phyloP scores from a whole-genome alignment of 1,140 invertebrate genomes.

The Octopus sinensis region DNA sequence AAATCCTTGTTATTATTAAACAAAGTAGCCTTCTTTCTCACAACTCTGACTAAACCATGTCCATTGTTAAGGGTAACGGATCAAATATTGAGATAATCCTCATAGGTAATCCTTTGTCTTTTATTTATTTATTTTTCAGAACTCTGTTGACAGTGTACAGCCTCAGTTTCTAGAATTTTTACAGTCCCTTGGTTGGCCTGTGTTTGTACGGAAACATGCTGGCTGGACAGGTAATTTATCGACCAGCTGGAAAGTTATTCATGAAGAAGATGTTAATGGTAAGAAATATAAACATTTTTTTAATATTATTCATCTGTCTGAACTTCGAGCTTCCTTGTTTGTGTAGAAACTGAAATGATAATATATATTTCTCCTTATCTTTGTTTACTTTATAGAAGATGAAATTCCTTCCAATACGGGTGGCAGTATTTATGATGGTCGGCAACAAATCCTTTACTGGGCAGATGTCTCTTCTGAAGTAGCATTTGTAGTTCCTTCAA shows the following conservation, averaged over 20 bases:
- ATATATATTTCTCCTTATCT: background rate
- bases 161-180: conserved; percentile 77
- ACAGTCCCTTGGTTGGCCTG: conserved; percentile 79
- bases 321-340: no score
- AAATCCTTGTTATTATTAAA: no score
- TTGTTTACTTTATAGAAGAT: conserved; percentile 38
- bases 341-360: no score
- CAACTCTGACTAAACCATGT: no score
- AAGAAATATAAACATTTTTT: conserved; percentile 13
- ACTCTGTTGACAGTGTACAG: conserved; percentile 63
- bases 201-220: conserved; percentile 76
- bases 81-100: no score
- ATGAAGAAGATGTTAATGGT: conserved; percentile 45
- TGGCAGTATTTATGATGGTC: conserved; percentile 70
- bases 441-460: conserved; percentile 84
- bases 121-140: conserved; percentile 42
- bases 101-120: background rate
- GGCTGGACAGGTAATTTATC: conserved; percentile 85
- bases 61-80: no score
- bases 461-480: conserved; percentile 92
- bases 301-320: background rate
- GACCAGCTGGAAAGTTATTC: conserved; percentile 70
- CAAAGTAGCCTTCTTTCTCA: no score
- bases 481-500: conserved; percentile 87
- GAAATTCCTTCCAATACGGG: conserved; percentile 60